Evolutionary conservation across 1,140 invertebrate genomes (phyloP).

Genomic region (Alviniconcha marisindica): DNA sequence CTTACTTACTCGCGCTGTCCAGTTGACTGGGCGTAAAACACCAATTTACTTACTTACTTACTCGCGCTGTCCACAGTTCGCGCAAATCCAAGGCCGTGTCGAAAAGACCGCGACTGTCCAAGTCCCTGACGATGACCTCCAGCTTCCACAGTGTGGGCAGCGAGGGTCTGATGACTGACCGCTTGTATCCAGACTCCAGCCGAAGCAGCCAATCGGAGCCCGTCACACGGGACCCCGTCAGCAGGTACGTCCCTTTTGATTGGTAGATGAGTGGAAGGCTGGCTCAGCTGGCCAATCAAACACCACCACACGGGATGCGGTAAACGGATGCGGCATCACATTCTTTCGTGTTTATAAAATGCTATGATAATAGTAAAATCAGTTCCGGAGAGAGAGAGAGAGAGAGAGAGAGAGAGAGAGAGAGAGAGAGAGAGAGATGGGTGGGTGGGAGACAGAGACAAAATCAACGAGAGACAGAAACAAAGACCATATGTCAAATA

Average conservation of each 20-base stretch:
- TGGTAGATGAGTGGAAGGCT: too few relatives aligned
- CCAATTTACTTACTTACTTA: too few relatives aligned
- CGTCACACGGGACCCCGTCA: slow-evolving; percentile 4
- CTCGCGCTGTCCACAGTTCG: neutral
- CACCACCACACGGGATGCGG: neutral
- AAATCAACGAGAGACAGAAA: neutral
- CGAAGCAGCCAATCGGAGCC: slow-evolving; percentile 27
- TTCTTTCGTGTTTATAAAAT: neutral
- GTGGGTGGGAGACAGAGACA: neutral
- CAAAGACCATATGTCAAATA: too few relatives aligned
- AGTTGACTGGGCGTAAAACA: too few relatives aligned
- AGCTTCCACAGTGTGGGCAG: slow-evolving; percentile 19
- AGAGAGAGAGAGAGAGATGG: neutral
- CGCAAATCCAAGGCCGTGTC: neutral
- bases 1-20: too few relatives aligned
- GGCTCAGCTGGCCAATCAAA: neutral
- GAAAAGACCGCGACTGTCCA: neutral
- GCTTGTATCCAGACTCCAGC: slow-evolving; percentile 21
- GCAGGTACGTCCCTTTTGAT: neutral
- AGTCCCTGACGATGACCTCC: neutral
- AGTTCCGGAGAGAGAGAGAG: too few relatives aligned
- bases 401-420: neutral
- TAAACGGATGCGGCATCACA: neutral
- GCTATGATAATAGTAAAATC: too few relatives aligned
- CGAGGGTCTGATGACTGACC: slow-evolving; percentile 19